Base-by-base conservation (phyloP, 2,797 vertebrate genomes). In the Alexandromys oeconomus region DNA sequence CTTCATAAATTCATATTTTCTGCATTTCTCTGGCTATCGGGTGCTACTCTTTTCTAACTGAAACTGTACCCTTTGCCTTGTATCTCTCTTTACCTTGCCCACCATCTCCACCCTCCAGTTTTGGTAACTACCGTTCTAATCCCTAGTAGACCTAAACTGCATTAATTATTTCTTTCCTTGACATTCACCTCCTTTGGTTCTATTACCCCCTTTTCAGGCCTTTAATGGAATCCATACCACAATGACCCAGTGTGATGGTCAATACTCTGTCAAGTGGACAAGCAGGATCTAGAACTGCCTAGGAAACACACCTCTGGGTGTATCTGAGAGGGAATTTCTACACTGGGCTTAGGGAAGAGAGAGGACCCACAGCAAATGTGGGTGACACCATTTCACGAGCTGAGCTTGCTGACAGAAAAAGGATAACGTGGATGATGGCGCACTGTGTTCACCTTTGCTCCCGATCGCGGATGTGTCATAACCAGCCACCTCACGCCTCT, bases 141-240 rank as follows among this genome's bases (percentile, higher is more conserved):
- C 23, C 48, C 29, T 76, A 19, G 9, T 31, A 15, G 29, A 77
- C 21, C 86, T 21, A 73, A 92, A 74, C n/a, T 86, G 25, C 61
- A 74, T 67, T n/a, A 54, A 8, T 27, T 1, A 27, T 77, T 88
- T 96, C 11, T 63, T 14, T 71, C 71, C 57, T 46, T 37, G 51
- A 54, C 2, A 48, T 9, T 48, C 9, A 25, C 4, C 23, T 12
- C 13, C 2, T 73, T 65, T 88, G 61, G 27, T 71, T 40, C 63
- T 73, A 73, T 86, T 74, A 87, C 7, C 34, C 9, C 17, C 27
- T 87, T 88, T 40, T 40, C 84, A 37, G 29, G 11, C 29, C 88
- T 88, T 94, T 81, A 90, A 67, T 81, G 86, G 73, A 14, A 78
- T 73, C 29, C 80, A 15, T 43, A 31, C 87, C 19, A 76, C 59